phyloP scores from a whole-genome alignment of 2,888 invertebrate species.

The Phania funesta region DNA sequence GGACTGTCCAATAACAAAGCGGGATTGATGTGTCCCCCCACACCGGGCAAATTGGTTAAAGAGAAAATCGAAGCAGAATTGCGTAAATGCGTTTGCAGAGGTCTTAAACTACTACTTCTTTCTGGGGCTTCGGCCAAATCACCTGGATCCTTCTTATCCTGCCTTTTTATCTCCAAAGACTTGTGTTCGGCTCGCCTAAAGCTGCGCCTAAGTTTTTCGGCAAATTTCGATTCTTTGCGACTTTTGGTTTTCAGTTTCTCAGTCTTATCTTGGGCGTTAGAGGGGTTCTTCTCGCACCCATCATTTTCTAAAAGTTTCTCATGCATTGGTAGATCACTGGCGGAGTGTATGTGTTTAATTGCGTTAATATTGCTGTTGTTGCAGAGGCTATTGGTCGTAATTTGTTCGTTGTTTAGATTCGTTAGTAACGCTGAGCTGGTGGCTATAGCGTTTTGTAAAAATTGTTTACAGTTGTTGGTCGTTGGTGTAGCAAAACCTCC shows the following conservation, averaged over 20 bases:
- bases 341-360: constrained; percentile 42
- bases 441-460: constrained; percentile 58
- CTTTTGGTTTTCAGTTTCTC: constrained; percentile 68
- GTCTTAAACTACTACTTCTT: constrained; percentile 54
- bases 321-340: constrained; percentile 72
- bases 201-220: constrained; percentile 75
- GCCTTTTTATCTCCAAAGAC: constrained; percentile 74
- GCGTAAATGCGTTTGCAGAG: constrained; percentile 45
- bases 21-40: constrained; percentile 75
- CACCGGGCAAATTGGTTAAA: constrained; percentile 70
- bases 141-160: constrained; percentile 72
- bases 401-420: constrained; percentile 52
- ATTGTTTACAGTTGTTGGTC: constrained; percentile 65
- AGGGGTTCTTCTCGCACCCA: constrained; percentile 68
- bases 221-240: constrained; percentile 75
- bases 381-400: constrained; percentile 29
- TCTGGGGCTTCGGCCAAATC: constrained; percentile 70
- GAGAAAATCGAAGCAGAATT: constrained; percentile 70
- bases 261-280: constrained; percentile 68
- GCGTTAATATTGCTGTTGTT: not conserved
- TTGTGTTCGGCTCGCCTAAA: constrained; percentile 76
- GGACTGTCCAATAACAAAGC: constrained; percentile 77
- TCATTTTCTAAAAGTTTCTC: constrained; percentile 75
- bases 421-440: constrained; percentile 50
- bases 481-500: constrained; percentile 77